Conservation (phyloP, 2,888 invertebrate species). For the Agonopterix alstromeriana region DNA sequence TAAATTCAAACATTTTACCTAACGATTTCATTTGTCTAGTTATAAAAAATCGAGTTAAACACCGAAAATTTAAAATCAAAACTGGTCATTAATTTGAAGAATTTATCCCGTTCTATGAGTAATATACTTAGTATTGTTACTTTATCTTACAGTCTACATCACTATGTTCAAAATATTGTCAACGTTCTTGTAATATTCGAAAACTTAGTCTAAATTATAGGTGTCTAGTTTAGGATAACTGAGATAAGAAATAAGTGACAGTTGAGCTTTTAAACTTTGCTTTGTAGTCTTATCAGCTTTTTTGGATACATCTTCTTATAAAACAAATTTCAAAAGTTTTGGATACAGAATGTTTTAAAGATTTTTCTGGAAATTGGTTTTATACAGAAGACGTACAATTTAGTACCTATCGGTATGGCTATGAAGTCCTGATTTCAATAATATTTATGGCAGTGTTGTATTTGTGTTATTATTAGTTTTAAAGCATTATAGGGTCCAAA, state of each 20-base stretch:
- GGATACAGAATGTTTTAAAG: conserved; percentile 4
- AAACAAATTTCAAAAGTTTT: conserved; percentile 31
- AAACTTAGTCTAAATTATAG: conserved; percentile 47
- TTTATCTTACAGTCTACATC: not conserved
- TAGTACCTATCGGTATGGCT: conserved; percentile 21
- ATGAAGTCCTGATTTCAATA: conserved; percentile 45
- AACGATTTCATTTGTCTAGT: no score
- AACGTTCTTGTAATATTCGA: conserved; percentile 37
- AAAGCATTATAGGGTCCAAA: conserved; percentile 85
- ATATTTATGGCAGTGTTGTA: conserved; percentile 68
- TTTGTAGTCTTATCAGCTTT: conserved; percentile 58
- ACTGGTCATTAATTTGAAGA: conserved; percentile 3
- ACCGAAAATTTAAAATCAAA: not conserved
- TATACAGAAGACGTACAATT: conserved; percentile 30
- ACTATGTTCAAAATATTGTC: conserved; percentile 10
- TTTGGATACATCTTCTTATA: conserved; percentile 33
- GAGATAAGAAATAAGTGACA: conserved; percentile 52
- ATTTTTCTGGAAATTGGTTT: conserved; percentile 27
- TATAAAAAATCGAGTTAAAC: no score
- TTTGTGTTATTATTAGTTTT: conserved; percentile 78
- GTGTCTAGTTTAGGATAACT: conserved; percentile 56
- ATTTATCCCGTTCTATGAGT: conserved; percentile 4
- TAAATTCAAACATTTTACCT: no score
- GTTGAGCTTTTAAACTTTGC: conserved; percentile 59
- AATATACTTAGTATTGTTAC: not conserved